These are phyloP conservation scores for Merops nubicus DNA, from an alignment of 2,113 vertebrate species.

Conservation along the genomic window DNA sequence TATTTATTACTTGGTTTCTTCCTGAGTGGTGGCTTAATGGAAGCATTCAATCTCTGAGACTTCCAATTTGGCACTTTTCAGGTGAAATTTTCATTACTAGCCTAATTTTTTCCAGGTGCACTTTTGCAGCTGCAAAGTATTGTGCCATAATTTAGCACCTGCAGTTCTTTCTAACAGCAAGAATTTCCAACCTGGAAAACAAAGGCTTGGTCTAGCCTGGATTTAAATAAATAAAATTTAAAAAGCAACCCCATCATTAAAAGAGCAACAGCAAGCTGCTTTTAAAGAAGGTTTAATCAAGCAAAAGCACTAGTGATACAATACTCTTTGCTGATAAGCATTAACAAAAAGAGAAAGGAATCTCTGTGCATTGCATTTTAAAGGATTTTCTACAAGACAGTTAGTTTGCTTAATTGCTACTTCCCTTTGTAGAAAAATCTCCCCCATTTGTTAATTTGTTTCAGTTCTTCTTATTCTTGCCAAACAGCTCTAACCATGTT, in stretches of 20 bases:
- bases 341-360: background rate
- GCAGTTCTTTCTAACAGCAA: slow-evolving; percentile 47
- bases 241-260: background rate
- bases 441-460: slow-evolving; percentile 55
- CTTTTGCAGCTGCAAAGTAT: slow-evolving; percentile 31
- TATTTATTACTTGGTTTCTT: slow-evolving; percentile 44
- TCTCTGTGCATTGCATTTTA: background rate
- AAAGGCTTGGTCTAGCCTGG: slow-evolving; percentile 32
- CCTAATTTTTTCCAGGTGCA: slow-evolving; percentile 68
- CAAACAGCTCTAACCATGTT: slow-evolving; percentile 58
- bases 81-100: slow-evolving; percentile 69
- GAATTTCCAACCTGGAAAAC: slow-evolving; percentile 42
- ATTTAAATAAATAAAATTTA: slow-evolving; percentile 19
- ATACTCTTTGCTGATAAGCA: background rate
- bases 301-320: background rate
- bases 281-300: slow-evolving; percentile 24
- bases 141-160: slow-evolving; percentile 65
- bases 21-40: slow-evolving; percentile 49
- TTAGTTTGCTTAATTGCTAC: slow-evolving; percentile 58
- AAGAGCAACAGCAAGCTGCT: background rate
- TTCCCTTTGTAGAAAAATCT: slow-evolving; percentile 33
- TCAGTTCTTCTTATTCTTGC: slow-evolving; percentile 51
- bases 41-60: slow-evolving; percentile 56
- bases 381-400: slow-evolving; percentile 36
- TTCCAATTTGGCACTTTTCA: slow-evolving; percentile 67